These are phyloP conservation scores for Archocentrus centrarchus DNA, from an alignment of 2,113 vertebrate species.

Conservation along the genomic window DNA sequence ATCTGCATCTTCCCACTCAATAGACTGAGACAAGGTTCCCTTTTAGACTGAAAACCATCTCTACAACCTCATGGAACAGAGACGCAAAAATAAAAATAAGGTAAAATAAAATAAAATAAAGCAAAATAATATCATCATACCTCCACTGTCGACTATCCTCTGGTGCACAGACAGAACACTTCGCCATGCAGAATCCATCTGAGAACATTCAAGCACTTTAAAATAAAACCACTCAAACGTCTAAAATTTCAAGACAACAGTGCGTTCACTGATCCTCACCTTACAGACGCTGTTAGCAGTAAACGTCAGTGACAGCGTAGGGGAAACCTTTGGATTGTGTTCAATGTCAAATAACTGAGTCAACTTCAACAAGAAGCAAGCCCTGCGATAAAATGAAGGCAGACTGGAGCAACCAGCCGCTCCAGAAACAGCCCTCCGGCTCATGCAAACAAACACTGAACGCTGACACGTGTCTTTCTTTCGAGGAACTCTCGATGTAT, in stretches of 20 bases:
- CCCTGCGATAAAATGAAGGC: background rate
- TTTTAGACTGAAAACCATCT: background rate
- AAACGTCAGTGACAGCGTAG: background rate
- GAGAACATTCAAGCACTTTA: background rate
- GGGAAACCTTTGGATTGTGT: conserved; percentile 13
- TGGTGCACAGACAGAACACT: conserved; percentile 66
- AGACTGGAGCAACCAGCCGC: background rate
- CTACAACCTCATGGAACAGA: background rate
- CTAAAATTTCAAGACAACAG: no score
- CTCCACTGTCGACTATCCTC: conserved; percentile 79
- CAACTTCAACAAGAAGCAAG: background rate
- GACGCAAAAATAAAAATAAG: background rate
- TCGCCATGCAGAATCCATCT: conserved; percentile 76
- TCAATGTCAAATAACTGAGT: background rate
- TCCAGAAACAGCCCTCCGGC: background rate
- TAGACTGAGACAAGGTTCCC: background rate
- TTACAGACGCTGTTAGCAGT: no score
- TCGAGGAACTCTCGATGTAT: background rate
- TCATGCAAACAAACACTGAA: background rate
- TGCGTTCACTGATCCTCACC: background rate
- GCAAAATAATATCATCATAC: conserved; percentile 40
- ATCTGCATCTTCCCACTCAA: conserved; percentile 24
- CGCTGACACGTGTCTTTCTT: background rate
- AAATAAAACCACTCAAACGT: background rate
- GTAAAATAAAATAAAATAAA: background rate